These are phyloP conservation scores for Myocastor coypus DNA, from an alignment of 2,113 vertebrate species.

Conservation along the genomic window DNA sequence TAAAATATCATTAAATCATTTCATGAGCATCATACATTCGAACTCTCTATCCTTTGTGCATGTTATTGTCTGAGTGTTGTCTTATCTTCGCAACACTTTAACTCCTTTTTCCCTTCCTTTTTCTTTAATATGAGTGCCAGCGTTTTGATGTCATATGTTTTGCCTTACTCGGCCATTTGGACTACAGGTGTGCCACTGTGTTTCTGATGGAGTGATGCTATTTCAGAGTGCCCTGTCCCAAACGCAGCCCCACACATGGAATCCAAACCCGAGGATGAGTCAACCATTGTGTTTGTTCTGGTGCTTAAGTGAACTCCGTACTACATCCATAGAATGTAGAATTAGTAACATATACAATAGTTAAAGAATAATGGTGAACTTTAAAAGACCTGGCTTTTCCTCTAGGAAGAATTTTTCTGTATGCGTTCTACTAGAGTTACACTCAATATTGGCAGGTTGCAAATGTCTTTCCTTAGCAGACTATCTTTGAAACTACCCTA, in stretches of 20 bases:
- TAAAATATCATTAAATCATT: slow-evolving; percentile 88
- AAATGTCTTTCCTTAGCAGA: slow-evolving; percentile 35
- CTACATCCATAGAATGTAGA: slow-evolving; percentile 63
- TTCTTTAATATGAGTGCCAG: slow-evolving; percentile 85
- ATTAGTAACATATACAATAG: slow-evolving; percentile 78
- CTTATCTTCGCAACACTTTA: slow-evolving; percentile 84
- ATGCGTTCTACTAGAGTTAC: slow-evolving; percentile 60
- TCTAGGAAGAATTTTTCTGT: slow-evolving; percentile 52
- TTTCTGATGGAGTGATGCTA: slow-evolving; percentile 91
- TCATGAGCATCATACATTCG: slow-evolving; percentile 73
- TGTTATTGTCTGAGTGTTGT: slow-evolving; percentile 78
- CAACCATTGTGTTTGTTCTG: slow-evolving; percentile 78
- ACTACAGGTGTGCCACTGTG: slow-evolving; percentile 90
- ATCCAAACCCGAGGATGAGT: slow-evolving; percentile 87
- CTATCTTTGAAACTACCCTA: neutral
- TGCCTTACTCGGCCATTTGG: slow-evolving; percentile 90
- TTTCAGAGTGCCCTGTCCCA: slow-evolving; percentile 88
- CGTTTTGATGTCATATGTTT: slow-evolving; percentile 88
- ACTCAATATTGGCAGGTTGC: slow-evolving; percentile 48
- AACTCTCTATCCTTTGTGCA: slow-evolving; percentile 79
- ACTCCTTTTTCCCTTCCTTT: slow-evolving; percentile 61
- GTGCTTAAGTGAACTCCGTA: slow-evolving; percentile 73
- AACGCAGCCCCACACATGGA: slow-evolving; percentile 89
- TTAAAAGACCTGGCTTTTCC: slow-evolving; percentile 75
- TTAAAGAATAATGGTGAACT: slow-evolving; percentile 71